Evolutionary conservation across 2,797 vertebrate species (phyloP).

Genomic region (Helicolenus hilgendorfi): DNA sequence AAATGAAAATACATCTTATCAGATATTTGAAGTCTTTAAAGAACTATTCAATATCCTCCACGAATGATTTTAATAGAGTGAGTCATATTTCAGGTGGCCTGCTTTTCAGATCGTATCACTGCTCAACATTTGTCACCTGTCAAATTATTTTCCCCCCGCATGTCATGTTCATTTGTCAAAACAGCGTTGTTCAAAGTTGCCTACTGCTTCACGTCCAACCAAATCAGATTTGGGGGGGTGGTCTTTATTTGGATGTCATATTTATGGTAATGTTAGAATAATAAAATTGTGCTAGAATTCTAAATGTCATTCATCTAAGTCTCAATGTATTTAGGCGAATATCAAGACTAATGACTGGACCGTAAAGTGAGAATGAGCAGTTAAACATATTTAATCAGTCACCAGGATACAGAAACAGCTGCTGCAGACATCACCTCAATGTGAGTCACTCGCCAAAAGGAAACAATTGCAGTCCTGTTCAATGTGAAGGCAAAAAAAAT

Average conservation of each 20-base stretch:
- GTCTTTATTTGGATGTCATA: conserved; percentile 88
- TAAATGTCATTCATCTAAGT: conserved; percentile 82
- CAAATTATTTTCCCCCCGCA: conserved; percentile 91
- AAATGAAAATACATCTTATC: conserved; percentile 87
- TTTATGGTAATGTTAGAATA: conserved; percentile 88
- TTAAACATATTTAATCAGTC: conserved; percentile 66
- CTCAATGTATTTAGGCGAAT: conserved; percentile 68
- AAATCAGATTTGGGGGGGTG: conserved; percentile 87
- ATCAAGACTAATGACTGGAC: conserved; percentile 68
- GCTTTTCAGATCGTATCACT: conserved; percentile 92
- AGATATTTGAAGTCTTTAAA: conserved; percentile 91
- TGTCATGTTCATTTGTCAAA: conserved; percentile 94
- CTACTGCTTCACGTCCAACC: conserved; percentile 77
- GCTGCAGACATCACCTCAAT: conserved; percentile 43
- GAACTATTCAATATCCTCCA: conserved; percentile 92
- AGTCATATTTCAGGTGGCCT: conserved; percentile 92
- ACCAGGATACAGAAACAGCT: conserved; percentile 49
- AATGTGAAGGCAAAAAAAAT: conserved; percentile 32
- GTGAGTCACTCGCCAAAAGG: conserved; percentile 37
- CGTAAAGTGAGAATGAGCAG: conserved; percentile 59
- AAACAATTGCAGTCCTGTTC: conserved; percentile 54
- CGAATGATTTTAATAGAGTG: conserved; percentile 93
- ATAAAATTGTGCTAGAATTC: conserved; percentile 79
- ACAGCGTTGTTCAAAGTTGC: conserved; percentile 85
- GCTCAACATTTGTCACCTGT: conserved; percentile 93